Conservation (phyloP, 2,797 vertebrate genomes). For the Cyclopterus lumpus region DNA sequence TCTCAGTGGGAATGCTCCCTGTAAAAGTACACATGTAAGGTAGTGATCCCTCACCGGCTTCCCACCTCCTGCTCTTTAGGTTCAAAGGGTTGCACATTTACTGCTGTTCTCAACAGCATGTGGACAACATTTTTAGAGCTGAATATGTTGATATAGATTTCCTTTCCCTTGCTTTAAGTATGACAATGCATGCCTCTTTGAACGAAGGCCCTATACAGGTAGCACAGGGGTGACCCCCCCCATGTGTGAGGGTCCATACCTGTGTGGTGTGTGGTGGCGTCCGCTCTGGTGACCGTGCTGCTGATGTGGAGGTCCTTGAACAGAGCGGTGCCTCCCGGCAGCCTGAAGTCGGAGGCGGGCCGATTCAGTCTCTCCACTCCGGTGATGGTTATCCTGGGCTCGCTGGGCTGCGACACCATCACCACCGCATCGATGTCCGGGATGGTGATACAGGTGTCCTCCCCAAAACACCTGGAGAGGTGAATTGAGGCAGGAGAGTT, state of each 20-base stretch:
- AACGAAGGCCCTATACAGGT: background rate
- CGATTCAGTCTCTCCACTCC: slow-evolving; percentile 90
- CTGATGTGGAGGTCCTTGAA: slow-evolving; percentile 93
- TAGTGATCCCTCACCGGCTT: slow-evolving; percentile 5
- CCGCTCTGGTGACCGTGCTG: slow-evolving; percentile 89
- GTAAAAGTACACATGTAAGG: background rate
- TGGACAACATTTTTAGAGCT: background rate
- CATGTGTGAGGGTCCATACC: slow-evolving; percentile 57
- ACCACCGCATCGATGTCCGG: slow-evolving; percentile 92
- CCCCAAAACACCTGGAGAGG: slow-evolving; percentile 92
- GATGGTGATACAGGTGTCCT: slow-evolving; percentile 94
- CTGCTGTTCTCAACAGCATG: background rate
- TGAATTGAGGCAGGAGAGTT: background rate
- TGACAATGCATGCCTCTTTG: background rate
- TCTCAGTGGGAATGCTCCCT: background rate
- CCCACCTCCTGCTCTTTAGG: fast-evolving
- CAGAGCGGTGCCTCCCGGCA: slow-evolving; percentile 83
- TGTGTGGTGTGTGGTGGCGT: slow-evolving; percentile 77
- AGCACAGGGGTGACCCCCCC: background rate
- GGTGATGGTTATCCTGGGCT: slow-evolving; percentile 93
- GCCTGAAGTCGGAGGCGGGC: slow-evolving; percentile 86
- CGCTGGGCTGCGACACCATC: slow-evolving; percentile 94
- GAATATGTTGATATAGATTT: background rate
- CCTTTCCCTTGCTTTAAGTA: background rate
- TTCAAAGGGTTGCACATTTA: background rate